Conservation (phyloP, 1,140 invertebrate species). For the Achroia grisella region DNA sequence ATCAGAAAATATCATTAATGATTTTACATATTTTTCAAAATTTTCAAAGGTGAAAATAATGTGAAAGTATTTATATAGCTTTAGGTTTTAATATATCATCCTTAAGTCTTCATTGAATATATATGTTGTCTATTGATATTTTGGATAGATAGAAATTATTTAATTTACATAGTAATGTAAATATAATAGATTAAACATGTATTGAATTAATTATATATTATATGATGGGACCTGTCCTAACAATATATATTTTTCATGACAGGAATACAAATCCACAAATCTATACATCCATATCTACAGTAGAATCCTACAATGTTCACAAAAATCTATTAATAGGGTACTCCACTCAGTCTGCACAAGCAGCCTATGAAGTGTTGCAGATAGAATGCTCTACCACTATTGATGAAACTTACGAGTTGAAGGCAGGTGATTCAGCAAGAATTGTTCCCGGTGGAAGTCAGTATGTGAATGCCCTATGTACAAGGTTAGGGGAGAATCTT, state of each 20-base stretch:
- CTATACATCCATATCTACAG: conserved; percentile 24
- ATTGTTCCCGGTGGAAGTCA: conserved; percentile 44
- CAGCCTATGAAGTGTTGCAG: conserved; percentile 53
- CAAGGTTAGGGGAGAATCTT: conserved; percentile 33
- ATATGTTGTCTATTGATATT: too few species aligned
- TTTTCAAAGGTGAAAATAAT: too few species aligned
- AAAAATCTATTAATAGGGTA: conserved; percentile 47
- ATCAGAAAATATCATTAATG: too few species aligned
- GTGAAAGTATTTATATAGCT: too few species aligned
- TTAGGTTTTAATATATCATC: too few species aligned
- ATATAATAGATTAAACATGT: too few species aligned
- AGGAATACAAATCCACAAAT: conserved; percentile 37
- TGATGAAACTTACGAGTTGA: conserved; percentile 46
- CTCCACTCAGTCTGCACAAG: conserved; percentile 42
- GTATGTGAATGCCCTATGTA: conserved; percentile 51
- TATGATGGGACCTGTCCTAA: not conserved
- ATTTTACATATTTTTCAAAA: too few species aligned
- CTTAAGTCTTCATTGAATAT: too few species aligned
- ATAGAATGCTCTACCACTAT: conserved; percentile 52
- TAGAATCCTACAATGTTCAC: conserved; percentile 40
- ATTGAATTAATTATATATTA: too few species aligned
- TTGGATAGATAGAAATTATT: too few species aligned
- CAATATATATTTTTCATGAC: conserved; percentile 13
- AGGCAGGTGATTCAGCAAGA: conserved; percentile 40
- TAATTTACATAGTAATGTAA: too few species aligned